These are phyloP conservation scores for Laodelphax striatellus DNA, from an alignment of 1,140 invertebrate genomes.

Conservation along the genomic window DNA sequence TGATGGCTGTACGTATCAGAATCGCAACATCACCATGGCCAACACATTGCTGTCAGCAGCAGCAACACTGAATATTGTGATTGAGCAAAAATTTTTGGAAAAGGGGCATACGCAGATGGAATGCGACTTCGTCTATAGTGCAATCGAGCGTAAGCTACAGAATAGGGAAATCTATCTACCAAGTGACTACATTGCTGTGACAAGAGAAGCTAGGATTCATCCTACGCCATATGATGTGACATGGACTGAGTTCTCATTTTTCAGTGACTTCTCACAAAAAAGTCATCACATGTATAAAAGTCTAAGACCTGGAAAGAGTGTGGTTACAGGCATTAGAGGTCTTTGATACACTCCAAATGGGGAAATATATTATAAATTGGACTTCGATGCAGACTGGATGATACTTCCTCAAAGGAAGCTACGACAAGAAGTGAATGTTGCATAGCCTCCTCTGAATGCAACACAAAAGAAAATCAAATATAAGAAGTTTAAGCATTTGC, in stretches of 20 bases:
- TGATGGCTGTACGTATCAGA: constrained; percentile 29
- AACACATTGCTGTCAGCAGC: constrained; percentile 27
- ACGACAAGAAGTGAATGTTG: not conserved
- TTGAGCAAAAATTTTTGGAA: constrained; percentile 32
- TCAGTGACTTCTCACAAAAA: not conserved
- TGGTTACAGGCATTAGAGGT: not conserved
- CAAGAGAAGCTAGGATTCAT: constrained; percentile 1
- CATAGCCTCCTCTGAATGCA: not conserved
- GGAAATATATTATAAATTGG: not conserved
- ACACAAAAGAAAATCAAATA: not conserved
- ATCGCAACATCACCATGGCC: constrained; percentile 26
- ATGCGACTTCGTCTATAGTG: constrained; percentile 29
- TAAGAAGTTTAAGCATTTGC: not conserved
- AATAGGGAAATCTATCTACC: constrained; percentile 13
- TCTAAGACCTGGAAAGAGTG: not conserved
- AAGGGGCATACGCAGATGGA: constrained; percentile 35
- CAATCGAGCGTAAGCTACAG: constrained; percentile 24
- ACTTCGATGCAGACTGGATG: not conserved
- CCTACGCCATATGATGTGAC: not conserved
- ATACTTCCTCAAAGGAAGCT: not conserved
- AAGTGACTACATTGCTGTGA: not conserved
- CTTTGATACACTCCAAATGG: not conserved
- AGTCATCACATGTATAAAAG: constrained; percentile 1
- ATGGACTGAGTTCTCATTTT: constrained; percentile 3
- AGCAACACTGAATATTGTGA: constrained; percentile 21